phyloP scores from a whole-genome alignment of 2,113 vertebrate species.

The Corapipo altera region DNA sequence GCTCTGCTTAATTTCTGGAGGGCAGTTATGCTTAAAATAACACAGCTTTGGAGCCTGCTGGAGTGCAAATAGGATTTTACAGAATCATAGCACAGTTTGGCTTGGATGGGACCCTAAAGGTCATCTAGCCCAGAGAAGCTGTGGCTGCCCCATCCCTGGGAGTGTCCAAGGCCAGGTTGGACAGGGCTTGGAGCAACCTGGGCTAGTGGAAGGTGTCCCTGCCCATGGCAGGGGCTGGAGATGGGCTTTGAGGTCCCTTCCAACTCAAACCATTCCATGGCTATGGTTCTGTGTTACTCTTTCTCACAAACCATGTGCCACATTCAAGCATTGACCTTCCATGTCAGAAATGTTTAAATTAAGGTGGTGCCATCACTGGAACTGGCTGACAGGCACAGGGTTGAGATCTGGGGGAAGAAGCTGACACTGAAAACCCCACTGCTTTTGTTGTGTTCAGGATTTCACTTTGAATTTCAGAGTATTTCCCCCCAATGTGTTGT shows the following conservation, averaged over 20 bases:
- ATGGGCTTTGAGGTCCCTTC: background rate
- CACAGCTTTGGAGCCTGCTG: background rate
- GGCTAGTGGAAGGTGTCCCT: background rate
- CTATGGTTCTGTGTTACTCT: background rate
- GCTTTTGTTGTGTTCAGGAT: fast-evolving
- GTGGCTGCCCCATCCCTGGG: background rate
- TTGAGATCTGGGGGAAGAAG: background rate
- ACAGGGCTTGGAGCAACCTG: fast-evolving
- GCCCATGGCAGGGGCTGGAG: background rate
- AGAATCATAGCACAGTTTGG: background rate
- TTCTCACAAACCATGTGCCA: background rate
- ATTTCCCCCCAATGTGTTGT: background rate
- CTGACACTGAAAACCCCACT: background rate
- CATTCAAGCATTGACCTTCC: background rate
- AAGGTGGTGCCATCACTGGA: background rate
- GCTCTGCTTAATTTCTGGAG: background rate
- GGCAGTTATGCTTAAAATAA: background rate
- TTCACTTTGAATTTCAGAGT: background rate
- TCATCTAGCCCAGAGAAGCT: background rate
- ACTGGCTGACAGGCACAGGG: background rate
- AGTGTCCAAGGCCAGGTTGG: background rate
- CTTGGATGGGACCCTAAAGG: background rate
- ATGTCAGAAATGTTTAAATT: background rate
- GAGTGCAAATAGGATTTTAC: background rate
- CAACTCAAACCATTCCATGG: background rate